Base-by-base conservation (phyloP, 2,888 invertebrate genomes). In the Stomorhina lunata region DNA sequence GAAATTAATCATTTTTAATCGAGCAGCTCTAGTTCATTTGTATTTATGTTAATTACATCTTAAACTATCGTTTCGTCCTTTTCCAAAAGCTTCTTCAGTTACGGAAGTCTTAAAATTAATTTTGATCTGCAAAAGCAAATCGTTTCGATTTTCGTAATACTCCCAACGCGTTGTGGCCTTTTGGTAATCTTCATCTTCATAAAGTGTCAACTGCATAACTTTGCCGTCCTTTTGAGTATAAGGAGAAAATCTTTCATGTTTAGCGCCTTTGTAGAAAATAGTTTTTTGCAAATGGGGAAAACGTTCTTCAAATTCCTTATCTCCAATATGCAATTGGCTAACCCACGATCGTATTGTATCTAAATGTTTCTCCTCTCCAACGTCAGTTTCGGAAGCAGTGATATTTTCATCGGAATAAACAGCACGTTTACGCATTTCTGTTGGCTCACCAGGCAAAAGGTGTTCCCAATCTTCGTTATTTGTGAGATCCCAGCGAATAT, bases 271-370 rank as follows among this genome's bases (percentile, higher is more conserved):
- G 88, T 95, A 98, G 84, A 93, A 92, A 1, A 94, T 91, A 2
- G 91, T 92, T 88, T 94, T 95, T 53, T 93, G 93, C 27, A 94
- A 94, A 22, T 94, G 94, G 0, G 97, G 96, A 90, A 95, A 98
- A 9, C 96, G 93, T 84, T 93, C 93, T 77, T 94, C 93, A 82
- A 92, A 95, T 75, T 94, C 95, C 92, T 88, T 75, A 81, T 87
- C 76, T 0, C 92, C 69, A 63, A 97, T 93, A 45, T 93, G 92
- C 37, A 96, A 92, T 68, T 93, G 93, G 83, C 93, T 92, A 0
- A 96, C 95, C 95, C 96, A 97, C 5, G 95, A 94, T 5, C 92
- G 88, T 0, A 96, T 95, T 92, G 95, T 94, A 85, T 96, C 96
- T 50, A 96, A 90, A 89, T 96, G 95, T 87, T 95, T 95, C 86